Base-by-base conservation (phyloP, 1,140 invertebrate genomes). In the Drosophila kurseongensis region DNA sequence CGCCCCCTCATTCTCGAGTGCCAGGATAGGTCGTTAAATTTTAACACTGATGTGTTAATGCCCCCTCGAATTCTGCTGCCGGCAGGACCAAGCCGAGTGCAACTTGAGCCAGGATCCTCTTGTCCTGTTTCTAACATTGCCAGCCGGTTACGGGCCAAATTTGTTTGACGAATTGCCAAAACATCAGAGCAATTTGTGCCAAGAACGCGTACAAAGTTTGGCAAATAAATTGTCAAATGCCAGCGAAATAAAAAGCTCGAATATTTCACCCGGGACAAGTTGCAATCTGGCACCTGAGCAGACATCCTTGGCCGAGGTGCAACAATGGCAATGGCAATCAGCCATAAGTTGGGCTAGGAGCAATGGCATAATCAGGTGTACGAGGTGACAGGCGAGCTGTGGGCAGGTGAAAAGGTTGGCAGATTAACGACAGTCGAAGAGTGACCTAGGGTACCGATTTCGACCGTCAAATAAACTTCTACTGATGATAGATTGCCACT, bases 11-110 rank as follows among this genome's bases (percentile, higher is more conserved):
- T 38, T 16, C 23, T 14, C 35, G 45, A 44, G 35, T 48, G 50
- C 35, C 47, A 44, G 42, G 52, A 60, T 50, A 57, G 75, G 61
- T 88, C 82, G 83, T 86, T 82, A 86, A 86, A 86, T 88, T 86
- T 86, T 77, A 86, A 86, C 83, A 82, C 82, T 76, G 78, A 88
- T 86, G 82, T 86, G 82, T 88, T 86, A 86, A 86, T 88, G 83
- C 75, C 69, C 58, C 65, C 54, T 41, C 55, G 45, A 63, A 72
- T 35, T 4, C 61, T 13, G 14, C 45, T 36, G 67, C n/a, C 48
- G 45, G 45, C 40, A 38, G 29, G 8, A 32, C 6, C 29, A 36
- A 45, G 27, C 48, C 44, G 40, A 65, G 65, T 75, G 58, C 77
- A 75, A 13, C 66, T 69, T 23, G 45, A 12, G 42, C 51, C 42